A percentile compares a stretch with the other conserved stretches of the same genome.
phyloP scores from a whole-genome alignment of 92 coral and sea anemone genomes.

The Actinernus sp. region DNA sequence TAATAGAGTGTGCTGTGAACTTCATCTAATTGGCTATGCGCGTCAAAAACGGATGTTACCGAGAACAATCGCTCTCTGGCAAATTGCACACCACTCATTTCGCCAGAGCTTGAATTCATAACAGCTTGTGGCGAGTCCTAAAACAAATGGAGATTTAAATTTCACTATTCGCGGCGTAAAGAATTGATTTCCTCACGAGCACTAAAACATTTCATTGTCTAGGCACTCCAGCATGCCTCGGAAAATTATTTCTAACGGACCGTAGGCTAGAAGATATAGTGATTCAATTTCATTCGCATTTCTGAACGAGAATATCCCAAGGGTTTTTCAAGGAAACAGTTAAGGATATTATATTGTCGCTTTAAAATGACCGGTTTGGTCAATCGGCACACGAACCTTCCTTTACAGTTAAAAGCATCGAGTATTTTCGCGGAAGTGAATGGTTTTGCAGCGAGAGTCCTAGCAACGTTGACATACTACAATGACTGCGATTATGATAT shows the following conservation, averaged over 20 bases:
- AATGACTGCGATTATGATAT: conserved; percentile 86
- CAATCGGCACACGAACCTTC: conserved; percentile 70
- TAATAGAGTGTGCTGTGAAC: background rate
- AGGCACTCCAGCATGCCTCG: too few species aligned
- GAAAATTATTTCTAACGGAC: too few species aligned
- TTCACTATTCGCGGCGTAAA: background rate
- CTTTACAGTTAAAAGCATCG: conserved; percentile 87
- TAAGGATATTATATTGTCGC: background rate
- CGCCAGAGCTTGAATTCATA: background rate
- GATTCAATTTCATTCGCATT: too few species aligned
- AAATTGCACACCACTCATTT: background rate
- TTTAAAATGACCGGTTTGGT: conserved; percentile 85
- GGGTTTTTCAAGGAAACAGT: background rate
- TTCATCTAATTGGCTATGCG: background rate
- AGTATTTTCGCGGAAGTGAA: conserved; percentile 94
- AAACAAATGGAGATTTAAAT: background rate
- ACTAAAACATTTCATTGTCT: too few species aligned
- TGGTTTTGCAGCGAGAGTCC: conserved; percentile 91
- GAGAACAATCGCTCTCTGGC: conserved; percentile 2
- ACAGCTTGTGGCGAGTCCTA: background rate
- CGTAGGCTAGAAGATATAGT: too few species aligned
- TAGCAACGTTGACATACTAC: conserved; percentile 89
- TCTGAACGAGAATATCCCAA: too few species aligned
- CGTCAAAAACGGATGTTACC: conserved; percentile 4
- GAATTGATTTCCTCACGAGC: too few species aligned